Evolutionary conservation across 2,797 vertebrate species (phyloP).

Genomic region (Lerista edwardsae): DNA sequence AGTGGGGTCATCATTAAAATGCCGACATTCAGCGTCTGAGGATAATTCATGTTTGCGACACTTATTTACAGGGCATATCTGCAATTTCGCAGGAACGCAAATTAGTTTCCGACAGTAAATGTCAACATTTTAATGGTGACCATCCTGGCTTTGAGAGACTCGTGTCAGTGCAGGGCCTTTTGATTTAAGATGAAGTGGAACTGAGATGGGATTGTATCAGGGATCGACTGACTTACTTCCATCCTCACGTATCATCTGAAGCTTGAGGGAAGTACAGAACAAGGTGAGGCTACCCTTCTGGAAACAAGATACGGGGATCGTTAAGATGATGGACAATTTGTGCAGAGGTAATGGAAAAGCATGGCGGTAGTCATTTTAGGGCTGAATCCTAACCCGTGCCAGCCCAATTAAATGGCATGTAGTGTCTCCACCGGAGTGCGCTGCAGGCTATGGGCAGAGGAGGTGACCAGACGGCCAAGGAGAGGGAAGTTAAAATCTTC

Average conservation of each 20-base stretch:
- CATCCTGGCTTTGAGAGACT: constrained; percentile 44
- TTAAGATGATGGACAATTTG: neutral
- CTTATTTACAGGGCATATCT: constrained; percentile 66
- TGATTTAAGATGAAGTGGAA: constrained; percentile 54
- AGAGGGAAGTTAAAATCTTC: too few relatives aligned
- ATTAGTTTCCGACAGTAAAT: constrained; percentile 59
- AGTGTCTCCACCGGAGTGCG: too few relatives aligned
- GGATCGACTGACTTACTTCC: constrained; percentile 26
- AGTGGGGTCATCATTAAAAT: constrained; percentile 57
- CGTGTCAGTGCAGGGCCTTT: constrained; percentile 45
- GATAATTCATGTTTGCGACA: constrained; percentile 55
- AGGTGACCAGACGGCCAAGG: too few relatives aligned
- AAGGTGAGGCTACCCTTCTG: neutral
- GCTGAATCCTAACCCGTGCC: too few relatives aligned
- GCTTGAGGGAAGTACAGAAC: neutral
- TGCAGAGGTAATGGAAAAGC: neutral
- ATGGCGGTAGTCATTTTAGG: neutral
- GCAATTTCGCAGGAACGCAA: constrained; percentile 58
- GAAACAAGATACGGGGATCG: neutral
- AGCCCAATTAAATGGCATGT: too few relatives aligned
- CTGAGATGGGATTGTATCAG: constrained; percentile 47
- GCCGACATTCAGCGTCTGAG: constrained; percentile 57
- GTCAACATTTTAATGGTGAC: constrained; percentile 59
- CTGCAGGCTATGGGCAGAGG: too few relatives aligned
- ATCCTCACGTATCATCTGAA: constrained; percentile 39